Conservation (phyloP, 2,888 invertebrate genomes). For the Agapostemon virescens region DNA sequence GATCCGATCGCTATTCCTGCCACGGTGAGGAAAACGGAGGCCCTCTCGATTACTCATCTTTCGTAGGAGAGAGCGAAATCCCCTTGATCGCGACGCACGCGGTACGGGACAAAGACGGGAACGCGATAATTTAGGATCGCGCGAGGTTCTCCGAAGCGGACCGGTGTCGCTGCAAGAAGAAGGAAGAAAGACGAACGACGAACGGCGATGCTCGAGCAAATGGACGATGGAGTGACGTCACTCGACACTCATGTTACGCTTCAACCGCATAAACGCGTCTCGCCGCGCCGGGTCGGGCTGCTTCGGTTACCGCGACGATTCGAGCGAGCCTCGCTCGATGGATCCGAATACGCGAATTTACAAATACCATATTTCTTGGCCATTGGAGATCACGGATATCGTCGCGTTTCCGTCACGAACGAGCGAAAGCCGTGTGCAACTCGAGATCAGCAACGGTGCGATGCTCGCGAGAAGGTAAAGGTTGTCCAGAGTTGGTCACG, state of each 20-base stretch:
- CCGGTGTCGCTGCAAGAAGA: background rate
- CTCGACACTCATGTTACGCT: background rate
- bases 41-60: constrained; percentile 66
- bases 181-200: background rate
- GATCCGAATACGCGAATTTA: background rate
- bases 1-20: constrained; percentile 58
- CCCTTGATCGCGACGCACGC: constrained; percentile 43
- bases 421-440: too few relatives aligned
- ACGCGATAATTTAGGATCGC: constrained; percentile 60
- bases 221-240: constrained; percentile 10
- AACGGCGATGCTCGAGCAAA: constrained; percentile 5
- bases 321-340: background rate
- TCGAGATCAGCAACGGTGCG: too few relatives aligned
- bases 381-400: too few relatives aligned
- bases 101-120: constrained; percentile 48
- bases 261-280: background rate
- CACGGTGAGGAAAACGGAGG: constrained; percentile 39
- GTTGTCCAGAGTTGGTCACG: background rate
- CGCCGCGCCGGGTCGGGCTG: background rate
- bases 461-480: background rate
- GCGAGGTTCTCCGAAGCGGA: constrained; percentile 18
- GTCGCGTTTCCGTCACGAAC: too few relatives aligned
- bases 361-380: too few relatives aligned
- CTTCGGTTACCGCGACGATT: background rate
- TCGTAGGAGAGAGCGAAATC: constrained; percentile 49